A percentile compares a stretch with the other conserved stretches of the same genome.
phyloP scores from a whole-genome alignment of 2,888 invertebrate genomes.

The Gastrophysa polygoni region DNA sequence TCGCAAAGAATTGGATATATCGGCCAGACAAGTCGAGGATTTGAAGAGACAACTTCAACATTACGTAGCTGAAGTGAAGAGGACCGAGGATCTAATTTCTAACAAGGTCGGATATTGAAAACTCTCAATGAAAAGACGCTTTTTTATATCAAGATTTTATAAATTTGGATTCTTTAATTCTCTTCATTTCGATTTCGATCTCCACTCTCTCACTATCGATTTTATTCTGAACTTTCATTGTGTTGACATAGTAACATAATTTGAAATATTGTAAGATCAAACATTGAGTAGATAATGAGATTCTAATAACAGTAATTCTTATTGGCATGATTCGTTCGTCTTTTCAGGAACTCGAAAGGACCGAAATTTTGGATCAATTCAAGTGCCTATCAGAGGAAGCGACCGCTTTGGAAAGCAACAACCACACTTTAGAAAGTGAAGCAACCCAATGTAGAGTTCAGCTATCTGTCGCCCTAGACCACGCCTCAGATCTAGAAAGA shows the following conservation, averaged over 20 bases:
- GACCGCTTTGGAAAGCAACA: slow-evolving; percentile 76
- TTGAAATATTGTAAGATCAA: no score
- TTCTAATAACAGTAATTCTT: no score
- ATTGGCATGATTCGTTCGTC: neutral
- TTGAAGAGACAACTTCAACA: slow-evolving; percentile 79
- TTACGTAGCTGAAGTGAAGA: slow-evolving; percentile 80
- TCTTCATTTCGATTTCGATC: no score
- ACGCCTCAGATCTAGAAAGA: slow-evolving; percentile 69
- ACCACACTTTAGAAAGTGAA: slow-evolving; percentile 79
- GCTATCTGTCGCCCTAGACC: slow-evolving; percentile 63
- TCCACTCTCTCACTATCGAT: no score
- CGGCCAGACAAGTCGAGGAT: slow-evolving; percentile 73
- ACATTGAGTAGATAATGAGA: no score
- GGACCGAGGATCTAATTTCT: slow-evolving; percentile 77
- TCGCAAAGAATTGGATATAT: slow-evolving; percentile 71
- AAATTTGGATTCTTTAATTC: no score
- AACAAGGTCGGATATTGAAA: slow-evolving; percentile 64
- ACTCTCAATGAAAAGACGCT: no score
- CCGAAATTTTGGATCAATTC: slow-evolving; percentile 81
- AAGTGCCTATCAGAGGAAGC: slow-evolving; percentile 79
- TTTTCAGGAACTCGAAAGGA: slow-evolving; percentile 75
- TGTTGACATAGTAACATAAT: no score
- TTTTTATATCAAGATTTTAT: no score
- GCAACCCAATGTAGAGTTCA: slow-evolving; percentile 71
- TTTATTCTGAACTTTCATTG: no score